Evolutionary conservation across 1,140 invertebrate species (phyloP), one percentile per base, ranked within the genome.

Genomic region (Coenobita brevimanus): DNA sequence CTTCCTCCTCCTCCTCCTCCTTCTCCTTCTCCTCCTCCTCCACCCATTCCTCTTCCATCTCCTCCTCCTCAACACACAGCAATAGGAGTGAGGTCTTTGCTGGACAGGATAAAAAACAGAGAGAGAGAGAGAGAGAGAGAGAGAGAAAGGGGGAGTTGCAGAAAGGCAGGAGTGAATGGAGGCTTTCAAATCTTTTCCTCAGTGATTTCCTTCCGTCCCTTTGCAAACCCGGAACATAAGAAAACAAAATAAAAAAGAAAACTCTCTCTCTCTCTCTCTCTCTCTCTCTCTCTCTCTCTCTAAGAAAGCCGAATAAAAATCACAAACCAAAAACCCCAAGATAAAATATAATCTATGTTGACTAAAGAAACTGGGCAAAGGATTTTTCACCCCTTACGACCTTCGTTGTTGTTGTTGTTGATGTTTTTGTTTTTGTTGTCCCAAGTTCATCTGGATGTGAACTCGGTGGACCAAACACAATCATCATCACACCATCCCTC

Each of bases 61-160:
- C 15, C 43, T 33, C 41, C 50, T 36, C 57, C 57, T 50, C 76
- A 79, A 79, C 33, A 50, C 36, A 50, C 43, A 54, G 33, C 24
- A 54, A 38, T 81, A 2, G 54, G 79, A 38, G 38, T 21, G 62
- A 36, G 30, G 38, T 76, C 15, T 24, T 15, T 21, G 73, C 15
- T 24, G 46, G 36, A 76, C 27, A 24, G 30, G 6, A 67, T 8
- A n/a, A 67, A 24, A 67, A n/a, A 24, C 4, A 6, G n/a, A 67
- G 64, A 67, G 30, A 67, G 64, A 67, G 30, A 67, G 64, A 67
- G 64, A n/a, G 64, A n/a, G 30, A 67, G 64, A 33, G 64, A 67
- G 30, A 67, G 30, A 67, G 30, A 67, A 24, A 24, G 30, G 30
- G 21, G 30, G 30, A 24, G 64, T 50, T 50, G 46, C 46, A 50